Evolutionary conservation across 2,888 invertebrate genomes (phyloP).

Genomic region (Agrotis segetum): DNA sequence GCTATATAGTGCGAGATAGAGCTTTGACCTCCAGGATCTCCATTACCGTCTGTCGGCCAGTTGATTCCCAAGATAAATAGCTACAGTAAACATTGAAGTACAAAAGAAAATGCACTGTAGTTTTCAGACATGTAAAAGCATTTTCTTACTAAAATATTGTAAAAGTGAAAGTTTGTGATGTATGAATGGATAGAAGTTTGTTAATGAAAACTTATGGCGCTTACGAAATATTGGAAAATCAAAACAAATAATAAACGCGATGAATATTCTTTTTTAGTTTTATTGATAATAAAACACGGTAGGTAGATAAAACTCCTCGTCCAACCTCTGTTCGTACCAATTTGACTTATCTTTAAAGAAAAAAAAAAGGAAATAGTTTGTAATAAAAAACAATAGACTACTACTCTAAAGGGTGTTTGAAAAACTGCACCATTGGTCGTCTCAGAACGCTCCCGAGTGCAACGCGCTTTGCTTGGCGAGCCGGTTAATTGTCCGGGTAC

Average conservation of each 20-base stretch:
- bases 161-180: too few species aligned
- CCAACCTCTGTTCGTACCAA: too few species aligned
- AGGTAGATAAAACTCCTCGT: too few species aligned
- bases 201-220: too few species aligned
- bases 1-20: background rate
- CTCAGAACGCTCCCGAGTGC: constrained; percentile 43
- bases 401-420: constrained; percentile 14
- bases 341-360: too few species aligned
- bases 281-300: too few species aligned
- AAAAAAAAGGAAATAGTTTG: background rate
- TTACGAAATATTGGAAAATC: too few species aligned
- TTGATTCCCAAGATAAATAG: background rate
- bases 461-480: constrained; percentile 67
- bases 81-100: background rate
- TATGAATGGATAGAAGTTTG: too few species aligned
- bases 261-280: too few species aligned
- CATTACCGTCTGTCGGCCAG: background rate
- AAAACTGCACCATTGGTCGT: constrained; percentile 38
- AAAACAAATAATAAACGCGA: too few species aligned
- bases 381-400: constrained; percentile 11
- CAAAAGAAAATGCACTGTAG: constrained; percentile 4
- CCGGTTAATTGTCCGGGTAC: constrained; percentile 78
- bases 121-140: too few species aligned
- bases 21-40: constrained; percentile 5
- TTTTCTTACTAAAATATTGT: too few species aligned